Conservation (phyloP, 2,888 invertebrate species). For the Julus scanicus region DNA sequence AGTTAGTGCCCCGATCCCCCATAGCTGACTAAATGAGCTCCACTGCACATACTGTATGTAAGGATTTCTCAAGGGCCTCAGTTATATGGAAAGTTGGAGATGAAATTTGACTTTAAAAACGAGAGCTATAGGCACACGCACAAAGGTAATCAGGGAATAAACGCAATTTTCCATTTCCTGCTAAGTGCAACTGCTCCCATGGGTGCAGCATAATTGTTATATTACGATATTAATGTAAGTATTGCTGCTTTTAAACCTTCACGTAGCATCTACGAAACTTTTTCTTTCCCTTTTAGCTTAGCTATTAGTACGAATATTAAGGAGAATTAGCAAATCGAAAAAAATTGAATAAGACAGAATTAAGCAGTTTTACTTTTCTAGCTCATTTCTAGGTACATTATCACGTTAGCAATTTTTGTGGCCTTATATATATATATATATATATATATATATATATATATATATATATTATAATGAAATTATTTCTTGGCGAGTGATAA, state of each 20-base stretch:
- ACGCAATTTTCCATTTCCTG: conserved; percentile 38
- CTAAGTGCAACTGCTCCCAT: background rate
- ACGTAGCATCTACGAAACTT: background rate
- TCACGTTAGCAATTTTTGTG: no score
- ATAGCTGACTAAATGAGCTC: background rate
- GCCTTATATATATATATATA: no score
- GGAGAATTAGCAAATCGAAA: background rate
- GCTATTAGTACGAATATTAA: background rate
- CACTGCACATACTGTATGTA: background rate
- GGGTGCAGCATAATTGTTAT: conserved; percentile 4
- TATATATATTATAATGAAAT: no score
- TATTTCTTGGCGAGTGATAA: no score
- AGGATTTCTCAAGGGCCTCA: background rate
- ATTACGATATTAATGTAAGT: background rate
- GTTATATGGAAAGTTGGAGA: background rate
- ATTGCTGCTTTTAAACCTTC: background rate
- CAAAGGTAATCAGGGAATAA: conserved; percentile 36
- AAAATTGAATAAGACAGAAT: background rate
- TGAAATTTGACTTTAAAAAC: conserved; percentile 12
- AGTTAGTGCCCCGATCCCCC: background rate
- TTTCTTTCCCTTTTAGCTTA: background rate
- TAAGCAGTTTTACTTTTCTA: no score
- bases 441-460: no score
- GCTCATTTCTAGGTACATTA: background rate
- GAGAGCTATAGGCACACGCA: background rate